phyloP scores from a whole-genome alignment of 2,113 vertebrate species.

The Callaeas wilsoni region DNA sequence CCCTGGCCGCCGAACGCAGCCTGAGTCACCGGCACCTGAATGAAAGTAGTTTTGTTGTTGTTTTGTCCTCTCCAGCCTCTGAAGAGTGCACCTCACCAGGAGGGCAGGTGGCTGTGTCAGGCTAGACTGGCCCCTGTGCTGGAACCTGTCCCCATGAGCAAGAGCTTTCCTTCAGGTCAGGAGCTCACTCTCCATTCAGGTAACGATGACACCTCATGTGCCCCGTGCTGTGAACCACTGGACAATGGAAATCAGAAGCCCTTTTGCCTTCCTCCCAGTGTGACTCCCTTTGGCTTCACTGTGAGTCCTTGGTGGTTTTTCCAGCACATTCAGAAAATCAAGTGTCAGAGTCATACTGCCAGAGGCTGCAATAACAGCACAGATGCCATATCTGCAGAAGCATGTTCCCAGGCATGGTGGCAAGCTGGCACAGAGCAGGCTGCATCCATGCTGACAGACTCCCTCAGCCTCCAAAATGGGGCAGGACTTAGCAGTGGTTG shows the following conservation, averaged over 20 bases:
- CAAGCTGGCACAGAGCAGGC: fast-evolving
- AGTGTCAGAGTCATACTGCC: neutral
- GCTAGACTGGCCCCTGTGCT: neutral
- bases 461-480: neutral
- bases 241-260: neutral
- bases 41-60: slow-evolving; percentile 68
- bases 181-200: neutral
- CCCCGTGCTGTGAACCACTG: neutral
- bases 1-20: neutral
- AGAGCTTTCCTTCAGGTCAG: neutral
- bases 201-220: neutral
- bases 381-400: neutral
- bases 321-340: neutral
- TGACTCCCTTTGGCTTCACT: neutral
- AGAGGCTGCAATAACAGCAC: neutral
- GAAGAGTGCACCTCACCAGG: neutral
- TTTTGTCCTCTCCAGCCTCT: slow-evolving; percentile 4
- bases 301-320: neutral
- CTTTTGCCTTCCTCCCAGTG: neutral
- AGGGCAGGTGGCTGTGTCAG: neutral
- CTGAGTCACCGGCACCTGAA: slow-evolving; percentile 61
- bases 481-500: neutral
- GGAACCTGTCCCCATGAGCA: neutral
- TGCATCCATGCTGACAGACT: fast-evolving
- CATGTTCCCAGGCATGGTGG: fast-evolving